phyloP scores from a whole-genome alignment of 1,140 invertebrate genomes.

The Drosophila parabipectinata region DNA sequence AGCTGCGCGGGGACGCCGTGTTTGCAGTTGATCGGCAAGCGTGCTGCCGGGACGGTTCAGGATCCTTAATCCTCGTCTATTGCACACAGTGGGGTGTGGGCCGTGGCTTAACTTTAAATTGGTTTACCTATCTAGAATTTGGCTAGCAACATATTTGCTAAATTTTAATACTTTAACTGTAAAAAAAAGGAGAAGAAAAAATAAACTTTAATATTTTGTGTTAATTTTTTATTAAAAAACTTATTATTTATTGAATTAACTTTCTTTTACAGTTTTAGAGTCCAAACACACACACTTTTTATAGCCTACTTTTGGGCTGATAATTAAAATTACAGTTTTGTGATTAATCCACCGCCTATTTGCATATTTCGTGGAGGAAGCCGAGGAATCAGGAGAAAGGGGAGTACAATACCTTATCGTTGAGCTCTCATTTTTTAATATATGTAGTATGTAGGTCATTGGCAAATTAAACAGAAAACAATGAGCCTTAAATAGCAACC shows the following conservation, averaged over 20 bases:
- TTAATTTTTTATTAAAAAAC: background rate
- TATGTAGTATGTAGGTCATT: constrained; percentile 69
- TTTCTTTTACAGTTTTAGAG: constrained; percentile 1
- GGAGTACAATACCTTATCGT: constrained; percentile 25
- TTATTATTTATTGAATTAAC: background rate
- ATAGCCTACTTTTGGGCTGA: constrained; percentile 57
- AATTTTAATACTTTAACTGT: constrained; percentile 60
- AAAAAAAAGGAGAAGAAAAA: constrained; percentile 28
- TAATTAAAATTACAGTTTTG: background rate
- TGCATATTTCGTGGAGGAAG: constrained; percentile 23
- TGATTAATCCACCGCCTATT: constrained; percentile 2
- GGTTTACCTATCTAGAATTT: constrained; percentile 57
- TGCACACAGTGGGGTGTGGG: background rate
- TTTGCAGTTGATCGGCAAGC: constrained; percentile 43
- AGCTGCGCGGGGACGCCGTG: constrained; percentile 72
- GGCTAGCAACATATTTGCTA: constrained; percentile 60
- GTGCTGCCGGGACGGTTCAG: constrained; percentile 1
- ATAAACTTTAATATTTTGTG: background rate
- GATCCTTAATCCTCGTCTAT: constrained; percentile 8
- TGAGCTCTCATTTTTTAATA: constrained; percentile 20
- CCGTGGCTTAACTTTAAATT: constrained; percentile 6
- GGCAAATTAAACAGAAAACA: constrained; percentile 52
- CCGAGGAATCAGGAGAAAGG: constrained; percentile 1
- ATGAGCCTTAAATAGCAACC: constrained; percentile 13
- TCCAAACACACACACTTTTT: background rate